Evolutionary conservation across 2,113 vertebrate genomes (phyloP).

Genomic region (Elephantulus edwardii): DNA sequence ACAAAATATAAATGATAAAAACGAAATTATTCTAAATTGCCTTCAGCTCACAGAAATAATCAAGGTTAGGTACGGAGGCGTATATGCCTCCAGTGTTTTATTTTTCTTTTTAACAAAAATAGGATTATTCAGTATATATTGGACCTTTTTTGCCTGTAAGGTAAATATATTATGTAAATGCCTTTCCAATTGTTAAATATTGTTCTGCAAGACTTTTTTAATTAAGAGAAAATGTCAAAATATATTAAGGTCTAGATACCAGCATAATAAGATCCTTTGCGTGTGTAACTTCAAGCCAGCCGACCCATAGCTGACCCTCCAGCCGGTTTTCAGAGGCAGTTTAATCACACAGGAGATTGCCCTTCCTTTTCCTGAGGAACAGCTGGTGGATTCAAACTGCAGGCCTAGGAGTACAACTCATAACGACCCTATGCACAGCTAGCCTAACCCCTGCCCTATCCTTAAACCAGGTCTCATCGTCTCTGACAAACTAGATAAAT

Average conservation of each 20-base stretch:
- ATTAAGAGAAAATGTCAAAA: background rate
- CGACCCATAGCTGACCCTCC: too few relatives aligned
- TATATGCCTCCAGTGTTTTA: background rate
- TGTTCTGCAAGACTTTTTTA: slow-evolving; percentile 8
- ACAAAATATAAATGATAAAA: slow-evolving; percentile 21
- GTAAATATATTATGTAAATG: background rate
- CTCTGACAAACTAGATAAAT: too few relatives aligned
- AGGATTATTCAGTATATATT: background rate
- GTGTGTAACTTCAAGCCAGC: too few relatives aligned
- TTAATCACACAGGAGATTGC: too few relatives aligned
- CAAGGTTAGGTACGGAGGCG: background rate
- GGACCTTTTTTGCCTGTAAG: background rate
- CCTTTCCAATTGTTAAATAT: slow-evolving; percentile 30
- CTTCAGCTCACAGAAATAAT: slow-evolving; percentile 1
- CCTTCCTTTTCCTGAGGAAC: too few relatives aligned
- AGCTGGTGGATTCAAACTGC: too few relatives aligned
- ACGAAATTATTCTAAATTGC: slow-evolving; percentile 25
- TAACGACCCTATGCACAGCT: too few relatives aligned
- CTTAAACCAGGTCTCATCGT: too few relatives aligned
- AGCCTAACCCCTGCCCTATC: too few relatives aligned
- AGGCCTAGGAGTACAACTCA: too few relatives aligned
- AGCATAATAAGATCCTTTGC: background rate
- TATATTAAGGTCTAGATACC: background rate
- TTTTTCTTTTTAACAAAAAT: slow-evolving; percentile 1
- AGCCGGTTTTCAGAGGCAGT: too few relatives aligned